A percentile compares a stretch with the other conserved stretches of the same genome.
phyloP scores from a whole-genome alignment of 2,888 invertebrate genomes.

The Trisateles emortualis region DNA sequence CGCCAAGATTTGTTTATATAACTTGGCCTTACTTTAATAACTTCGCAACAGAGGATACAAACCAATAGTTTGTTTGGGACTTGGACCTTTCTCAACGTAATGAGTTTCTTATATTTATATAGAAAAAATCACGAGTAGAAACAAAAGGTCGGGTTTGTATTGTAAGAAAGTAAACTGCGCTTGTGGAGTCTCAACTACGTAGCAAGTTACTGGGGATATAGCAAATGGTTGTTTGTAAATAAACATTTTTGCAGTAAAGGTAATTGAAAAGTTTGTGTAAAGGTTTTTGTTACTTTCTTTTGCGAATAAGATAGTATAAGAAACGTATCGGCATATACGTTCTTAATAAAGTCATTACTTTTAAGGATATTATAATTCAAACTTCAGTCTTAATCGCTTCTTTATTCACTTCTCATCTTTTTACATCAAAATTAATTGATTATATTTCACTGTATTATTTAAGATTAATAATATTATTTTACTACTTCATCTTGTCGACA shows the following conservation, averaged over 20 bases:
- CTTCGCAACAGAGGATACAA: constrained; percentile 25
- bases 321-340: too few relatives aligned
- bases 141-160: constrained; percentile 11
- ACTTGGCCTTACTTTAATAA: constrained; percentile 33
- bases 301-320: too few relatives aligned
- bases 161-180: constrained; percentile 5
- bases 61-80: constrained; percentile 30
- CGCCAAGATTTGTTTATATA: constrained; percentile 23
- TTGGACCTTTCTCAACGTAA: constrained; percentile 20
- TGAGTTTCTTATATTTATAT: constrained; percentile 37
- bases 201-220: background rate
- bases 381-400: too few relatives aligned
- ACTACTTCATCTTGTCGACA: too few relatives aligned
- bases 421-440: too few relatives aligned
- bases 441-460: too few relatives aligned
- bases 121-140: constrained; percentile 20
- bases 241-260: background rate
- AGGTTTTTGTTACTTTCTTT: too few relatives aligned
- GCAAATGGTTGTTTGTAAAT: background rate
- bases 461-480: too few relatives aligned
- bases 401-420: too few relatives aligned
- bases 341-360: too few relatives aligned
- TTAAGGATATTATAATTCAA: too few relatives aligned
- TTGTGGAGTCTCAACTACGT: background rate
- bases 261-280: too few relatives aligned